Percentiles rank a stretch among this genome's conserved stretches.
phyloP scores from a whole-genome alignment of 1,140 invertebrate species.

The Phortica variegata region DNA sequence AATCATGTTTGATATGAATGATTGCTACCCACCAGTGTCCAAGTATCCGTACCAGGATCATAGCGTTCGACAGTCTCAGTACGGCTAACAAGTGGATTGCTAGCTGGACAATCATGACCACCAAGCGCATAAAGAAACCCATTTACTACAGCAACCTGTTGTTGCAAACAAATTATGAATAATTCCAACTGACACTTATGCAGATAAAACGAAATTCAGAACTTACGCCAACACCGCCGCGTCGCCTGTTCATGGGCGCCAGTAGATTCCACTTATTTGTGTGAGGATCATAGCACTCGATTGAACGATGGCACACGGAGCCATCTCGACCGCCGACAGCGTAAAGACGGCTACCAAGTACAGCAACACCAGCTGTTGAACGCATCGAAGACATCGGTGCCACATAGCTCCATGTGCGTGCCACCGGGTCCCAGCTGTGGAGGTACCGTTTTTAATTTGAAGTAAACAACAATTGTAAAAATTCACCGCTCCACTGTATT shows the following conservation, averaged over 20 bases:
- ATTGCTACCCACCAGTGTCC: constrained; percentile 78
- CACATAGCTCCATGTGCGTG: constrained; percentile 83
- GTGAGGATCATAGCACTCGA: constrained; percentile 91
- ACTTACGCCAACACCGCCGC: constrained; percentile 81
- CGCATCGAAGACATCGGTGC: constrained; percentile 83
- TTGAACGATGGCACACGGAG: constrained; percentile 84
- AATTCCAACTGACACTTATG: not conserved
- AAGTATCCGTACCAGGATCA: constrained; percentile 76
- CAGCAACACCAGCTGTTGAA: constrained; percentile 86
- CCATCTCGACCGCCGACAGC: constrained; percentile 92
- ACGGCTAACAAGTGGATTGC: constrained; percentile 77
- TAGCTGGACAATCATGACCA: constrained; percentile 85
- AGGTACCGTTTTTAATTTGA: not conserved
- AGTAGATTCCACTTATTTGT: constrained; percentile 86
- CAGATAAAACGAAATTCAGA: not conserved
- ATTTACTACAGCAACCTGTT: constrained; percentile 72
- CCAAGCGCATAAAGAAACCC: constrained; percentile 85
- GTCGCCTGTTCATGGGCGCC: constrained; percentile 83
- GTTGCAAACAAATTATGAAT: not conserved
- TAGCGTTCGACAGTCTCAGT: constrained; percentile 92
- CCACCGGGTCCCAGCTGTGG: constrained; percentile 80
- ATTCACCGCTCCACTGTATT: constrained; percentile 81
- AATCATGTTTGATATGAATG: not conserved
- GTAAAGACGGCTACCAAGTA: constrained; percentile 83
- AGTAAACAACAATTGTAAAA: constrained; percentile 2